These are phyloP conservation scores for Amniataba percoides DNA, from an alignment of 2,797 vertebrate genomes.

Conservation along the genomic window DNA sequence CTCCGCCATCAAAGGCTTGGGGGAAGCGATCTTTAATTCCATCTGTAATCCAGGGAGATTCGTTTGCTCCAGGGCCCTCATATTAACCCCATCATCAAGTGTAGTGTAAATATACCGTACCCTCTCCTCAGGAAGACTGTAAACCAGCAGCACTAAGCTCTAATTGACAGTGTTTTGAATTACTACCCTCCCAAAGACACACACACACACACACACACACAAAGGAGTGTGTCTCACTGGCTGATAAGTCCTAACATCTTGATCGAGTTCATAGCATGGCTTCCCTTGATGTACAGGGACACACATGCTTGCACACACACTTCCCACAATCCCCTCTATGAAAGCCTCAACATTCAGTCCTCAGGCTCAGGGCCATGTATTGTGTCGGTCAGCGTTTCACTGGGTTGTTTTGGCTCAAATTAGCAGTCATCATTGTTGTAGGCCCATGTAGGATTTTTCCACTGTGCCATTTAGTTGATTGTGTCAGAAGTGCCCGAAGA, in stretches of 20 bases:
- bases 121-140: slow-evolving; percentile 72
- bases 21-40: slow-evolving; percentile 77
- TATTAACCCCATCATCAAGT: slow-evolving; percentile 79
- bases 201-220: slow-evolving; percentile 43
- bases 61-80: slow-evolving; percentile 73
- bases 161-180: slow-evolving; percentile 79
- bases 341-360: slow-evolving; percentile 16
- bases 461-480: slow-evolving; percentile 30
- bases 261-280: slow-evolving; percentile 43
- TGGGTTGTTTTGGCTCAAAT: slow-evolving; percentile 56
- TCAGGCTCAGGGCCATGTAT: slow-evolving; percentile 56
- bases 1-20: slow-evolving; percentile 77
- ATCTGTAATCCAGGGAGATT: slow-evolving; percentile 75
- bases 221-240: slow-evolving; percentile 58
- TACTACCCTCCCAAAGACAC: slow-evolving; percentile 68
- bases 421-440: slow-evolving; percentile 56
- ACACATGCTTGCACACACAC: slow-evolving; percentile 8
- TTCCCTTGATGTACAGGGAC: slow-evolving; percentile 51
- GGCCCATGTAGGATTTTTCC: slow-evolving; percentile 39
- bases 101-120: slow-evolving; percentile 67
- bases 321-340: slow-evolving; percentile 2
- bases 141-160: slow-evolving; percentile 73
- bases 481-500: slow-evolving; percentile 29
- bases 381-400: slow-evolving; percentile 58
- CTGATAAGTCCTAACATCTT: slow-evolving; percentile 61